These are phyloP conservation scores for Distichodus sexfasciatus DNA, from an alignment of 2,797 vertebrate species.

Conservation along the genomic window DNA sequence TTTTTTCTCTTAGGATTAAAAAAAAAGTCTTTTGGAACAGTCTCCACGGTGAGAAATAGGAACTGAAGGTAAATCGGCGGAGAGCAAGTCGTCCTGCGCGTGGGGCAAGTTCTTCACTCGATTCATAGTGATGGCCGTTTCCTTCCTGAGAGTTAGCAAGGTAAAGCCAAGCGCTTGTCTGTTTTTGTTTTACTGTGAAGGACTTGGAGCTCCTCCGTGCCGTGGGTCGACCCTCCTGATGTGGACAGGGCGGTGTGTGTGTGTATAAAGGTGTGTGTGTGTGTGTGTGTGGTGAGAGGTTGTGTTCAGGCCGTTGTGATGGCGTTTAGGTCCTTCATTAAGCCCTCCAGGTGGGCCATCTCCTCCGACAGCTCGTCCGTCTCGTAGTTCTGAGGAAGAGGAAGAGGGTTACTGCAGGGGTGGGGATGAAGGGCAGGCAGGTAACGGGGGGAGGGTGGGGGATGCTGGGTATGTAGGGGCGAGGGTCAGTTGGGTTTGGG, in stretches of 20 bases:
- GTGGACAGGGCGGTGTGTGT: slow-evolving; percentile 27
- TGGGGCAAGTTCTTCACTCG: slow-evolving; percentile 59
- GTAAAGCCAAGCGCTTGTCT: slow-evolving; percentile 59
- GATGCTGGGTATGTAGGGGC: slow-evolving; percentile 46
- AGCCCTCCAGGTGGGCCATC: slow-evolving; percentile 98
- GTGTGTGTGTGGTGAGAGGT: slow-evolving; percentile 16
- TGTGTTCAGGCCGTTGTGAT: slow-evolving; percentile 92
- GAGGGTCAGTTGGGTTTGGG: slow-evolving; percentile 54
- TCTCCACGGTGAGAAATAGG: slow-evolving; percentile 49
- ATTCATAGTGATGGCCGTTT: slow-evolving; percentile 65
- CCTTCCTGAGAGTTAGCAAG: slow-evolving; percentile 78
- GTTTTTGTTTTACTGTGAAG: slow-evolving; percentile 41
- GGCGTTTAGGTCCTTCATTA: slow-evolving; percentile 99
- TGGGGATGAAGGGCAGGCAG: slow-evolving; percentile 53
- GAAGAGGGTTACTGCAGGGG: slow-evolving; percentile 72
- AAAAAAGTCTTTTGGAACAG: slow-evolving; percentile 59
- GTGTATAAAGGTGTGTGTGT: slow-evolving; percentile 22
- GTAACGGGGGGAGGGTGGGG: slow-evolving; percentile 51
- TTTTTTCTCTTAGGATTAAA: slow-evolving; percentile 61
- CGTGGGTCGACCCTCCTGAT: slow-evolving; percentile 33
- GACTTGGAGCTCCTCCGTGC: slow-evolving; percentile 42
- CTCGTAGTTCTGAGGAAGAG: slow-evolving; percentile 87
- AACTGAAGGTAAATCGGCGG: slow-evolving; percentile 46
- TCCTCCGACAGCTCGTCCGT: slow-evolving; percentile 98
- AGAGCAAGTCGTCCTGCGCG: slow-evolving; percentile 67